Evolutionary conservation across 2,113 vertebrate species (phyloP).

Genomic region (Lathamus discolor): DNA sequence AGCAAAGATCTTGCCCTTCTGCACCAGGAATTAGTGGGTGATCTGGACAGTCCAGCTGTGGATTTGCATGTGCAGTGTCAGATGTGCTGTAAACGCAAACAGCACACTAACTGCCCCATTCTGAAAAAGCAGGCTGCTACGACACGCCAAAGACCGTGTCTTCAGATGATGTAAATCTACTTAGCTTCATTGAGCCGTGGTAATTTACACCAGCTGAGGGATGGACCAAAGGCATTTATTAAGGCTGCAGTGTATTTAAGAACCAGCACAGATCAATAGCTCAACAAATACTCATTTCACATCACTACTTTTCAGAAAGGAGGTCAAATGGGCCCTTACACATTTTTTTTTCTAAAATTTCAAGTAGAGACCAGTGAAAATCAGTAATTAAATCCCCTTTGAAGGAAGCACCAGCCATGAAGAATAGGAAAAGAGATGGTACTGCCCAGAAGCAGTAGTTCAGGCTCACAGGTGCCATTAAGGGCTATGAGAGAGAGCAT

Average conservation of each 20-base stretch:
- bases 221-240: constrained; percentile 42
- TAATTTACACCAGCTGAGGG: constrained; percentile 50
- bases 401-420: not conserved
- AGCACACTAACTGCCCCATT: accelerated
- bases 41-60: not conserved
- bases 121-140: not conserved
- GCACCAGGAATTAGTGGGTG: not conserved
- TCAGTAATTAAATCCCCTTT: not conserved
- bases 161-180: constrained; percentile 40
- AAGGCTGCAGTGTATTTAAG: constrained; percentile 56
- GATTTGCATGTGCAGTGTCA: accelerated
- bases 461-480: not conserved
- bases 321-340: constrained; percentile 17
- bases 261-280: constrained; percentile 56
- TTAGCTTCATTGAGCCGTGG: not conserved
- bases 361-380: not conserved
- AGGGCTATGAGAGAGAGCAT: not conserved
- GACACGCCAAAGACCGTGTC: not conserved
- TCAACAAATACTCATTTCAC: constrained; percentile 53
- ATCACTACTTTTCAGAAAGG: constrained; percentile 23
- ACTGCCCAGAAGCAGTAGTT: not conserved
- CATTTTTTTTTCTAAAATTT: not conserved
- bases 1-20: not conserved
- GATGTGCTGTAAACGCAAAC: accelerated
- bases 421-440: not conserved